Conservation (phyloP, 2,797 vertebrate species). For the Sebastes baramenuke region DNA sequence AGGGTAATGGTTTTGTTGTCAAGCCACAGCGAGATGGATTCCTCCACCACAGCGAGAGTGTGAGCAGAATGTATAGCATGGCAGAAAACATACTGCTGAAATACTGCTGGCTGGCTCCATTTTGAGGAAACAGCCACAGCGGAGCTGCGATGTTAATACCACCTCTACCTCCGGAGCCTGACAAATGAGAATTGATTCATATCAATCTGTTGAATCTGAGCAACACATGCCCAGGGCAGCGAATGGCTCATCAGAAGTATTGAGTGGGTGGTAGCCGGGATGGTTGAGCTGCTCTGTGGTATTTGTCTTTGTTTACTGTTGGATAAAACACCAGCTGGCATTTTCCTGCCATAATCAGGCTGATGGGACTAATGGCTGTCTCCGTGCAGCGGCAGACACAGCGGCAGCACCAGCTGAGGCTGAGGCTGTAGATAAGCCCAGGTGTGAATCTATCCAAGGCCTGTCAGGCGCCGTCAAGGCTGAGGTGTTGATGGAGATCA, state of each 20-base stretch:
- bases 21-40: conserved; percentile 73
- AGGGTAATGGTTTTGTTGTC: conserved; percentile 77
- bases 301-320: conserved; percentile 78
- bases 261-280: conserved; percentile 68
- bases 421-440: conserved; percentile 68
- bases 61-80: conserved; percentile 69
- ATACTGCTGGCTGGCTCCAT: conserved; percentile 36
- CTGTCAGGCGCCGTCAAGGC: conserved; percentile 59
- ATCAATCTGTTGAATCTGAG: conserved; percentile 73
- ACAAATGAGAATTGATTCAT: conserved; percentile 70
- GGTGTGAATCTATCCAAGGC: conserved; percentile 70
- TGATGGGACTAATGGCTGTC: conserved; percentile 70
- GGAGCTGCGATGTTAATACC: conserved; percentile 61
- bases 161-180: conserved; percentile 46
- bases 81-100: conserved; percentile 51
- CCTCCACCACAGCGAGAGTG: conserved; percentile 51
- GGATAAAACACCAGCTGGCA: conserved; percentile 79
- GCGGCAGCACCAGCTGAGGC: conserved; percentile 70
- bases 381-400: conserved; percentile 47
- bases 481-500: conserved; percentile 81
- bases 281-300: conserved; percentile 66
- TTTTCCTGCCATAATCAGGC: conserved; percentile 72
- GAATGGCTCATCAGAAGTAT: conserved; percentile 64
- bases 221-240: conserved; percentile 65
- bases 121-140: conserved; percentile 46